Evolutionary conservation across 2,888 invertebrate species (phyloP).

Genomic region (Macropis europaea): DNA sequence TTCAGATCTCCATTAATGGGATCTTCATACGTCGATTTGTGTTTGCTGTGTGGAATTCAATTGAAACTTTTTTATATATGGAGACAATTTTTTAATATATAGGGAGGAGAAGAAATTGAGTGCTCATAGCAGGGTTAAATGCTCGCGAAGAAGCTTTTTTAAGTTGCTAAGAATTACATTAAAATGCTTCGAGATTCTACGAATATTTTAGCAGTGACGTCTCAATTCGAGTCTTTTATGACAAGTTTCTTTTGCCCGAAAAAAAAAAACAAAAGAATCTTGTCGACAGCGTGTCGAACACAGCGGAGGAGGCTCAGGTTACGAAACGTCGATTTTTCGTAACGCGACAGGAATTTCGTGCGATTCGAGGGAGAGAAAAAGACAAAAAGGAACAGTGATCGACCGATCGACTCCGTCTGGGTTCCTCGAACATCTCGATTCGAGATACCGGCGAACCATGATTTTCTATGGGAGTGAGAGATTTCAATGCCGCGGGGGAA

Average conservation of each 20-base stretch:
- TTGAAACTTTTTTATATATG: too few relatives aligned
- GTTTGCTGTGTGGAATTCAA: too few relatives aligned
- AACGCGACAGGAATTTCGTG: constrained; percentile 17
- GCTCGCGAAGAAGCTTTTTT: too few relatives aligned
- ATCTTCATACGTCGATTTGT: too few relatives aligned
- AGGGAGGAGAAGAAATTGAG: background rate
- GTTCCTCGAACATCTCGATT: constrained; percentile 20
- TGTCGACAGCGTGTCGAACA: constrained; percentile 14
- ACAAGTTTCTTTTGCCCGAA: too few relatives aligned
- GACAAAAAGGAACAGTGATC: constrained; percentile 19
- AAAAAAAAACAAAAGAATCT: background rate
- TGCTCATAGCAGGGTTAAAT: too few relatives aligned
- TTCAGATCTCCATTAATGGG: too few relatives aligned
- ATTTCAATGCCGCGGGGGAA: constrained; percentile 44
- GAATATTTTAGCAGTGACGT: too few relatives aligned
- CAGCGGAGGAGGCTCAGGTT: background rate
- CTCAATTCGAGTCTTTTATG: too few relatives aligned
- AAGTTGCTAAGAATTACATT: too few relatives aligned
- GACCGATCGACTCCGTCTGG: constrained; percentile 4
- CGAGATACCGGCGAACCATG: constrained; percentile 38
- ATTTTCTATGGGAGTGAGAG: constrained; percentile 41
- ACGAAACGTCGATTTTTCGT: constrained; percentile 19
- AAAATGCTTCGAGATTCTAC: too few relatives aligned
- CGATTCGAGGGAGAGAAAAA: background rate
- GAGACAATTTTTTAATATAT: too few relatives aligned